These are phyloP conservation scores for Limnephilus rhombicus DNA, from an alignment of 2,888 invertebrate species.

Conservation along the genomic window DNA sequence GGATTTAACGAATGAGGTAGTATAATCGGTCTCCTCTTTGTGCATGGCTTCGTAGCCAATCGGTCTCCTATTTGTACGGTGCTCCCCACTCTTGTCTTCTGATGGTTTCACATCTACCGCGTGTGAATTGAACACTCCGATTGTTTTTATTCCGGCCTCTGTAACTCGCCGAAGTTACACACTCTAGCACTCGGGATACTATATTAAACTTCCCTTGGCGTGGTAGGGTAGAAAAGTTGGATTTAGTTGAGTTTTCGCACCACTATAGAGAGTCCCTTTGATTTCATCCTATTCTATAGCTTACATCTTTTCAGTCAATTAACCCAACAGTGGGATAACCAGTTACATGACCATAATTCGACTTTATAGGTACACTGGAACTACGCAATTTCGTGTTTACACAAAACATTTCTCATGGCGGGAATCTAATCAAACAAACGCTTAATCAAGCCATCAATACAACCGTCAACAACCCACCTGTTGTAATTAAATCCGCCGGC, in stretches of 20 bases:
- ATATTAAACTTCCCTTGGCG: too few relatives aligned
- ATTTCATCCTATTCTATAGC: too few relatives aligned
- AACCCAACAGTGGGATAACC: neutral
- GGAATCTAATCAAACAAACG: neutral
- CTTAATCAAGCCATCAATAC: constrained; percentile 7
- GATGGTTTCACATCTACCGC: too few relatives aligned
- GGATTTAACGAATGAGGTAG: too few relatives aligned
- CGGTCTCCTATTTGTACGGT: too few relatives aligned
- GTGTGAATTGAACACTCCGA: too few relatives aligned
- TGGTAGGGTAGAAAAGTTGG: neutral
- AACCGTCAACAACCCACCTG: neutral
- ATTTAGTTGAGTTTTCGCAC: neutral
- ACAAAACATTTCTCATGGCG: constrained; percentile 4
- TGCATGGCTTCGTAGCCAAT: too few relatives aligned
- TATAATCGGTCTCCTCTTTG: too few relatives aligned
- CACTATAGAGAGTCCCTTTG: too few relatives aligned
- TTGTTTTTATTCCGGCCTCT: neutral
- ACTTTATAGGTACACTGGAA: neutral
- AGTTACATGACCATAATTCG: neutral
- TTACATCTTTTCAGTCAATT: neutral
- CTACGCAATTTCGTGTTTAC: constrained; percentile 17
- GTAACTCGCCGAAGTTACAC: neutral
- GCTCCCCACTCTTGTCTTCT: too few relatives aligned
- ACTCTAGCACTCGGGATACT: too few relatives aligned
- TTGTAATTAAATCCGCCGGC: constrained; percentile 5